Evolutionary conservation across 2,113 vertebrate genomes (phyloP), one percentile per base, ranked within the genome.

Genomic region (Excalfactoria chinensis): DNA sequence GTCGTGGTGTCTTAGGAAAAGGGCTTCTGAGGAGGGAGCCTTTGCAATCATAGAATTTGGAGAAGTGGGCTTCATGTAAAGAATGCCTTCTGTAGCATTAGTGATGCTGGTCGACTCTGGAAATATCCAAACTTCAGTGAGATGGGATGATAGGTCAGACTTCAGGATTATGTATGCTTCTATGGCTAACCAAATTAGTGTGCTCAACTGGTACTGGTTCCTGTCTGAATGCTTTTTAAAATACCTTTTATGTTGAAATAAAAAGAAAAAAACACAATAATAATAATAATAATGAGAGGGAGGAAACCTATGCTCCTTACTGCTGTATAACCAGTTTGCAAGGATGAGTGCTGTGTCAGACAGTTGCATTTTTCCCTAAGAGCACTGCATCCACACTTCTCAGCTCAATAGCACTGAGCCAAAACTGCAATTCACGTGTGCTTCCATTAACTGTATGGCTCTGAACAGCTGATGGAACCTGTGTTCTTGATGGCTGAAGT

Each of bases 331-430:
- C 16, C 49, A 92, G 67, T n/a, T 63, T 84, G 53, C 43, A 48
- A 23, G 43, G 43, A 26, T 41, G 69, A 67, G 10, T 55, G 51
- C 81, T 89, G 34, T 51, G 46, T 64, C 71, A 63, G 86, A 2
- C 11, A 51, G 55, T 12, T 21, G 35, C 4, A 1, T 72, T 89
- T 62, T 76, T 51, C 74, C 69, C 8, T 8, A 62, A 84, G 77
- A 89, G 46, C 35, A 20, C 11, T 1, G 13, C 9, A 14, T 13
- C 59, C 14, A 7, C 43, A 22, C 63, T 91, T 37, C 51, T 64
- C 55, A 4, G 46, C 37, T 67, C 2, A 13, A 0, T 34, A 21
- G 2, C 4, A 0, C 0, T 4, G 44, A 87, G 34, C 71, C 55
- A 35, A 58, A 73, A 35, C 86, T 67, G 71, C 62, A 80, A 41